These are phyloP conservation scores for Slavum lentiscoides DNA, from an alignment of 2,888 invertebrate species.

Conservation along the genomic window DNA sequence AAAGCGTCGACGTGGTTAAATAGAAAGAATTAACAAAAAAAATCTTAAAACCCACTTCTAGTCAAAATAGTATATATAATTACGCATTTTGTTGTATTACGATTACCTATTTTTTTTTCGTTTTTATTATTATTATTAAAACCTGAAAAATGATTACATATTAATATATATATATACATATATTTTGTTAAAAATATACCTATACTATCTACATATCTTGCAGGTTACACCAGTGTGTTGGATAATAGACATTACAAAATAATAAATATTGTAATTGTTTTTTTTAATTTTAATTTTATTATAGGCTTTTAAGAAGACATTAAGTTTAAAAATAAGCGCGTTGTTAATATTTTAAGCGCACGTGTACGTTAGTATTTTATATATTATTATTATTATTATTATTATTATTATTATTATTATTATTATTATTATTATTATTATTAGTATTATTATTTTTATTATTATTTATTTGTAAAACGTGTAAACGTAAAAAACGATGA, in stretches of 20 bases:
- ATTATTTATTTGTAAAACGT: slow-evolving; percentile 29
- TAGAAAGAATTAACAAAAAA: not conserved
- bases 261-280: slow-evolving; percentile 21
- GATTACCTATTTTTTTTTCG: not conserved
- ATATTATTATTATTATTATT: slow-evolving; percentile 12
- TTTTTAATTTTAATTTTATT: slow-evolving; percentile 23
- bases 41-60: not conserved
- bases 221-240: slow-evolving; percentile 41
- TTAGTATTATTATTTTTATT: slow-evolving; percentile 21
- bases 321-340: slow-evolving; percentile 44
- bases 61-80: not conserved
- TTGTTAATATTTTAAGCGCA: slow-evolving; percentile 48
- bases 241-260: slow-evolving; percentile 24
- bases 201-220: slow-evolving; percentile 42
- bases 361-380: slow-evolving; percentile 43
- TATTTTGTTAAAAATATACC: slow-evolving; percentile 23
- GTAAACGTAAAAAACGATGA: slow-evolving; percentile 25
- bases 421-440: slow-evolving; percentile 28
- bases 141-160: not conserved
- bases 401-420: not conserved
- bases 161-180: not conserved
- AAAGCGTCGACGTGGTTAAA: not conserved
- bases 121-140: not conserved
- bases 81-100: slow-evolving; percentile 13
- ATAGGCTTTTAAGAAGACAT: slow-evolving; percentile 43